Evolutionary conservation across 1,140 invertebrate genomes (phyloP), one percentile per base, ranked within the genome.

Genomic region (Drosophila bifasciata): DNA sequence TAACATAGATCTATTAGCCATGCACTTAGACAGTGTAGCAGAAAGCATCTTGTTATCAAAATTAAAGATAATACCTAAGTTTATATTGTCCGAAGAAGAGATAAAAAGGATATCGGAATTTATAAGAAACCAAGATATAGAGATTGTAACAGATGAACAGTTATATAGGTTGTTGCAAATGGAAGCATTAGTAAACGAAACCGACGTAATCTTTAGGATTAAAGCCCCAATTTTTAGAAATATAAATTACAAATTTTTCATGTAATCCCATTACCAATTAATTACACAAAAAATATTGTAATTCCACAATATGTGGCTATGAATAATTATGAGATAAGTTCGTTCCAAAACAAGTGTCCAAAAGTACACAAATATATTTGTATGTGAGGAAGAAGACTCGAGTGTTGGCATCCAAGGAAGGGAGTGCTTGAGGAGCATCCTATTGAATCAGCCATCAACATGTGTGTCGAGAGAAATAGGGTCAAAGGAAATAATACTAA

Each of bases 11-110:
- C 16, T 60, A 11, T 40, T 49, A 16, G 17, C 19, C 16, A 46
- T 39, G 8, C 53, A 59, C 21, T 39, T 67, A 32, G 46, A 58
- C 32, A 67, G 59, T 41, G 52, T 67, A 13, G 55, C 55, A 50
- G 49, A 67, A n/a, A 67, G 36, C n/a, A 59, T 67, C 9, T 40
- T 52, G 2, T 15, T 58, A 16, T 40, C 39, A n/a, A 39, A 49
- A 44, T 15, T 64, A 21, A 41, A 43, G 1, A 48, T 49, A 7
- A 52, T 62, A n/a, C 49, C 49, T 6, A 62, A 46, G 45, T 62
- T 45, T 36, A 52, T 62, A 43, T 44, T 62, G 23, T 2, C 32
- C 5, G 40, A 41, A 41, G 15, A 17, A 55, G 52, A 55, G 6
- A 15, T 55, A 39, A 16, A 9, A 8, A 44, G 23, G 15, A 55